phyloP scores from a whole-genome alignment of 2,888 invertebrate species.

The Papilio gigon region DNA sequence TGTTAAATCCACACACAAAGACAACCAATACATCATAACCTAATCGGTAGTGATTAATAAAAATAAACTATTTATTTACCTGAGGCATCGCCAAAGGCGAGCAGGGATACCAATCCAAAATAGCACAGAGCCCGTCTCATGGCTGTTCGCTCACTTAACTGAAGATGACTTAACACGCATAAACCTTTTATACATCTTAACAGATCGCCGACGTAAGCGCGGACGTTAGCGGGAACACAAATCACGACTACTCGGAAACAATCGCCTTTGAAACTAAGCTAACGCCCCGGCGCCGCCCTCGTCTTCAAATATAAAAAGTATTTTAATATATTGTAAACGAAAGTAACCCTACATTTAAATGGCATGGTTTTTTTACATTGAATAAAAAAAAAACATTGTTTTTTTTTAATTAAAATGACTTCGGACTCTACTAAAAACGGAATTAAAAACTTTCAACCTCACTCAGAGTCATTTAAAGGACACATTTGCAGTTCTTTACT shows the following conservation, averaged over 20 bases:
- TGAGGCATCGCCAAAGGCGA: constrained; percentile 49
- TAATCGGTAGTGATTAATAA: background rate
- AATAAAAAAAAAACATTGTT: too few species aligned
- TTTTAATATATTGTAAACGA: too few species aligned
- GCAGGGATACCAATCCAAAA: constrained; percentile 49
- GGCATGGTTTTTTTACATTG: too few species aligned
- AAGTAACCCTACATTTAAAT: too few species aligned
- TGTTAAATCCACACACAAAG: background rate
- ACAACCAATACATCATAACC: background rate
- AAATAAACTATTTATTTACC: constrained; percentile 46
- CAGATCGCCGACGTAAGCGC: constrained; percentile 58
- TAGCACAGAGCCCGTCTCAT: constrained; percentile 61
- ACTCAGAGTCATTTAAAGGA: too few species aligned
- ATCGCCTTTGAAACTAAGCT: constrained; percentile 48
- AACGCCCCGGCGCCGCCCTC: constrained; percentile 1
- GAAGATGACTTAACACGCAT: constrained; percentile 47
- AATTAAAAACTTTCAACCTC: too few species aligned
- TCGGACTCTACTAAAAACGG: too few species aligned
- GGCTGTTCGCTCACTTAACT: constrained; percentile 57
- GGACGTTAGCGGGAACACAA: constrained; percentile 59
- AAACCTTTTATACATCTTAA: constrained; percentile 71
- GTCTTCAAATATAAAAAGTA: background rate
- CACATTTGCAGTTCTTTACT: too few species aligned
- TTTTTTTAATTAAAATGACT: too few species aligned
- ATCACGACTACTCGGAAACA: constrained; percentile 61